Evolutionary conservation across 2,797 vertebrate species (phyloP).

Genomic region (Spheniscus humboldti): DNA sequence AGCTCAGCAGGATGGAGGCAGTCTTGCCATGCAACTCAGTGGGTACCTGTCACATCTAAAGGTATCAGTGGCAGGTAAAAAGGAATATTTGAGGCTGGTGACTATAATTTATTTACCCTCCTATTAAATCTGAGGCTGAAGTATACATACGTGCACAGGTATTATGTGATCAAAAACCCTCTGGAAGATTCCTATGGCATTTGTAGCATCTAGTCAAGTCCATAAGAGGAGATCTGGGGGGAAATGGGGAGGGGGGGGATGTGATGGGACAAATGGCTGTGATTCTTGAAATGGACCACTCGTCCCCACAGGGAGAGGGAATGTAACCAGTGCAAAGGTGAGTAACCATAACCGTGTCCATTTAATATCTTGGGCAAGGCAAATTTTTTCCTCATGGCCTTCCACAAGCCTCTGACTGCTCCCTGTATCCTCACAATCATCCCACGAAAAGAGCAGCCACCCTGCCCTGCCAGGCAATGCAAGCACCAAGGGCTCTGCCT

Average conservation of each 20-base stretch:
- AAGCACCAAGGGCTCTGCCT: not conserved
- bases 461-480: rapidly evolving
- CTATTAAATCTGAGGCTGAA: not conserved
- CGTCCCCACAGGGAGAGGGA: not conserved
- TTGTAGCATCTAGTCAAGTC: not conserved
- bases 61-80: not conserved
- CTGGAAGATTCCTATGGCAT: not conserved
- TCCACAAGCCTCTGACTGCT: not conserved
- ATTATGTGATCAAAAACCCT: not conserved
- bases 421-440: not conserved
- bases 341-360: not conserved
- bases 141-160: not conserved
- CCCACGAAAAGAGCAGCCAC: not conserved
- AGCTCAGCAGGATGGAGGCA: not conserved
- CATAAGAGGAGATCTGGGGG: not conserved
- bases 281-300: not conserved
- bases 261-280: not conserved
- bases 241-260: not conserved
- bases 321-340: not conserved
- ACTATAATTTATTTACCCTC: not conserved
- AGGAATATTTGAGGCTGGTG: not conserved
- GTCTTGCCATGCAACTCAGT: not conserved
- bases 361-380: not conserved
- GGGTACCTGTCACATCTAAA: not conserved
- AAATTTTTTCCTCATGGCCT: not conserved